phyloP scores from a whole-genome alignment of 2,888 invertebrate genomes.

The Nasonovia ribisnigri region DNA sequence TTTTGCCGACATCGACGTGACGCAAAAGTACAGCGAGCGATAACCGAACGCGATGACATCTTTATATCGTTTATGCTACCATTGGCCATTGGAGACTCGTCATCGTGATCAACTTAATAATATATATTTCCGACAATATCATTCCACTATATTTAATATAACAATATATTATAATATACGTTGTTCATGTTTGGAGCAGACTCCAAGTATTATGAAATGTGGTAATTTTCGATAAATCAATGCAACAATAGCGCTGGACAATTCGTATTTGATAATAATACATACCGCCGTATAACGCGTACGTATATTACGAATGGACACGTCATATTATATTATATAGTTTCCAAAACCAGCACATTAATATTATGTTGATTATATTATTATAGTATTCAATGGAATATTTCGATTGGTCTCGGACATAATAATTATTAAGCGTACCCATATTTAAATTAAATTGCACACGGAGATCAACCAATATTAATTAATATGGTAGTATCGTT shows the following conservation, averaged over 20 bases:
- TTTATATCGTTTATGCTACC: no score
- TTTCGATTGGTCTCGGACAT: background rate
- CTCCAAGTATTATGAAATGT: background rate
- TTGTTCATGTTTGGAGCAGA: background rate
- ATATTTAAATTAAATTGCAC: background rate
- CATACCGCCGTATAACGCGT: background rate
- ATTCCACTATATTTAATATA: background rate
- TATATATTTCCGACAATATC: background rate
- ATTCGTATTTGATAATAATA: background rate
- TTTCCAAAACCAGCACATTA: background rate
- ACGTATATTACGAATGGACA: background rate
- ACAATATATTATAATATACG: background rate
- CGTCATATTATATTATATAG: background rate
- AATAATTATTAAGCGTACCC: background rate
- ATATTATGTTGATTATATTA: background rate
- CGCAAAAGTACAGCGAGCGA: background rate
- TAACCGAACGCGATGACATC: background rate
- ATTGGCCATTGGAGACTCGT: background rate
- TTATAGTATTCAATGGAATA: background rate
- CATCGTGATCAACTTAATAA: background rate
- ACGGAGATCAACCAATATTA: no score
- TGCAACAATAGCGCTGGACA: background rate
- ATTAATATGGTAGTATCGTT: background rate
- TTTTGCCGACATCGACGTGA: background rate
- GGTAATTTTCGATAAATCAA: conserved; percentile 4